These are phyloP conservation scores for Ramphastos sulfuratus DNA, from an alignment of 2,113 vertebrate genomes.

Conservation along the genomic window DNA sequence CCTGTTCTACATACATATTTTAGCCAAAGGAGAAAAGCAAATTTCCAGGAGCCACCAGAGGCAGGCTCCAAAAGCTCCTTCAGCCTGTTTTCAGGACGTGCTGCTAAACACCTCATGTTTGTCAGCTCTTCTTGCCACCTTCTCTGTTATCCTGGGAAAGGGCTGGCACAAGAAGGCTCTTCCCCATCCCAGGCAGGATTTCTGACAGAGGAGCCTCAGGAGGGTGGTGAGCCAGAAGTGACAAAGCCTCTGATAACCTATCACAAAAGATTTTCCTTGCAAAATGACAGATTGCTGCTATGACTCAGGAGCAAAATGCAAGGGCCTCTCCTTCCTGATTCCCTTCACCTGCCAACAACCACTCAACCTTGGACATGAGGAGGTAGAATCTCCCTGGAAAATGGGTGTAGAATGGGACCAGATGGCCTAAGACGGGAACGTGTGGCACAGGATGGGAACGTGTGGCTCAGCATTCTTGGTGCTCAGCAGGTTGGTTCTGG, in stretches of 20 bases:
- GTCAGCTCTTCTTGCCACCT: conserved; percentile 48
- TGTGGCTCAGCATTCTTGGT: neutral
- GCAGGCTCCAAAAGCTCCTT: conserved; percentile 10
- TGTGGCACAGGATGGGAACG: neutral
- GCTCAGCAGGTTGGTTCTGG: neutral
- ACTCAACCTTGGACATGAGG: neutral
- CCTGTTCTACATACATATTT: neutral
- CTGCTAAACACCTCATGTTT: conserved; percentile 39
- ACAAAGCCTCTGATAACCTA: neutral
- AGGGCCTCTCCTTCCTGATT: neutral
- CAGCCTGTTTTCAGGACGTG: neutral
- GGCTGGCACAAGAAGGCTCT: neutral
- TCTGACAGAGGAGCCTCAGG: neutral
- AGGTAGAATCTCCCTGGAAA: neutral
- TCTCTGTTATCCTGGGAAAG: neutral
- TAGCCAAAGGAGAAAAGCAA: neutral
- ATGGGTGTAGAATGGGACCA: neutral
- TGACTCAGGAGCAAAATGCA: neutral
- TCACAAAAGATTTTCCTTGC: neutral
- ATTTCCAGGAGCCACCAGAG: neutral
- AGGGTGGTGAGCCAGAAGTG: neutral
- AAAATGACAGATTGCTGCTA: neutral
- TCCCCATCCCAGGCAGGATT: neutral
- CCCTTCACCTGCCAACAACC: neutral
- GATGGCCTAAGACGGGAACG: neutral